A percentile compares a stretch with the other conserved stretches of the same genome.
These are phyloP conservation scores for Manis crassicaudata DNA, from an alignment of 2,797 vertebrate genomes.

Conservation along the genomic window DNA sequence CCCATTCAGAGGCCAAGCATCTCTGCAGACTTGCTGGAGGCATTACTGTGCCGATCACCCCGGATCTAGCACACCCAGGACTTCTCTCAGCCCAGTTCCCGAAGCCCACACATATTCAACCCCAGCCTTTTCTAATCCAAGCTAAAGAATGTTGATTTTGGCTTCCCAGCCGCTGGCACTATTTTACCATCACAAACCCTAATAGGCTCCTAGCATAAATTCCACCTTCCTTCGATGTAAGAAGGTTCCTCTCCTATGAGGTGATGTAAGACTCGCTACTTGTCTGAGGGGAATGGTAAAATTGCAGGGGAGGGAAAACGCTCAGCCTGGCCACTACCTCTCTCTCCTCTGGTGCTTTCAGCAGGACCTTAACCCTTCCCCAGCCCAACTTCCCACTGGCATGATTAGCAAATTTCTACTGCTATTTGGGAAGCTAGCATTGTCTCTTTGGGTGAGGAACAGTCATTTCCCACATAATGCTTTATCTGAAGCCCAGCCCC, in stretches of 20 bases:
- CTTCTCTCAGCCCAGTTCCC: background rate
- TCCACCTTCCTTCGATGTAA: slow-evolving; percentile 76
- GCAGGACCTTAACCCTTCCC: background rate
- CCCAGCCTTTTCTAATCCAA: slow-evolving; percentile 64
- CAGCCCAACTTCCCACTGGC: slow-evolving; percentile 79
- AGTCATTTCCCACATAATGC: slow-evolving; percentile 81
- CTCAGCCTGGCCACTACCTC: background rate
- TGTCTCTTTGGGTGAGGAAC: slow-evolving; percentile 83
- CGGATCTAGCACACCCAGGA: background rate
- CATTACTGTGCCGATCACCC: background rate
- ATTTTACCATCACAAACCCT: slow-evolving; percentile 80
- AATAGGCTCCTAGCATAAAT: slow-evolving; percentile 74
- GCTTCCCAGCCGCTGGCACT: slow-evolving; percentile 71
- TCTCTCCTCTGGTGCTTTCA: background rate
- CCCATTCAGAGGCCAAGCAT: slow-evolving; percentile 50
- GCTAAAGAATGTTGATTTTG: slow-evolving; percentile 71
- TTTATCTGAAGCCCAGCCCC: slow-evolving; percentile 81
- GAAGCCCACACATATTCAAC: slow-evolving; percentile 63
- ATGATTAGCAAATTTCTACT: slow-evolving; percentile 82
- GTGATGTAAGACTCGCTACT: slow-evolving; percentile 75
- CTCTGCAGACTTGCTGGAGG: slow-evolving; percentile 50
- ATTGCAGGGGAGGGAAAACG: slow-evolving; percentile 6
- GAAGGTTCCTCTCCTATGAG: slow-evolving; percentile 79
- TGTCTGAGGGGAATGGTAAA: slow-evolving; percentile 79
- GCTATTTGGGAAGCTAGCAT: slow-evolving; percentile 78